These are phyloP conservation scores for Crotalus viridis DNA, from an alignment of 2,113 vertebrate genomes.

Conservation along the genomic window DNA sequence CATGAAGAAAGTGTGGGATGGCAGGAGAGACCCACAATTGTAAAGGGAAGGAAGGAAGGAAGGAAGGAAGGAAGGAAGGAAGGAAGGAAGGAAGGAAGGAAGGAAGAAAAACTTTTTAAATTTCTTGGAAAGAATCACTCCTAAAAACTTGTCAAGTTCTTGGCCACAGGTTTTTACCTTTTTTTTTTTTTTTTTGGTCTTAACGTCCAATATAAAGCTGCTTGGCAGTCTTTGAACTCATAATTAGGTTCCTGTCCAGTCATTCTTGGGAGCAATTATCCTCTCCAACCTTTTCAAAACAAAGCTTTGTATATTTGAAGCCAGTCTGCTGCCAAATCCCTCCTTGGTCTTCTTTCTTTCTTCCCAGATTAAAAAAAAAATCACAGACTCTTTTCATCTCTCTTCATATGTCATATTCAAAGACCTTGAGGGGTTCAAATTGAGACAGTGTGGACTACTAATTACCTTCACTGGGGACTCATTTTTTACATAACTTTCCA, in stretches of 20 bases:
- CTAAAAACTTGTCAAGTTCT: not conserved
- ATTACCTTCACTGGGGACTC: not conserved
- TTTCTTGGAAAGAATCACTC: no score
- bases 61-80: not conserved
- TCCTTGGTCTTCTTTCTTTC: not conserved
- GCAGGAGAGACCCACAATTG: not conserved
- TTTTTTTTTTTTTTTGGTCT: accelerated
- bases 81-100: not conserved
- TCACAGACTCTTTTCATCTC: not conserved
- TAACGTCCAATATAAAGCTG: no score
- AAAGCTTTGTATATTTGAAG: not conserved
- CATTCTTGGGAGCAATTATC: not conserved
- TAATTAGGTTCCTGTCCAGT: not conserved
- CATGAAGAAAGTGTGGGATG: not conserved
- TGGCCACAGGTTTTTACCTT: accelerated
- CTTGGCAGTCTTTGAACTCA: not conserved
- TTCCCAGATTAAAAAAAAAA: not conserved
- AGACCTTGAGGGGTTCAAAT: not conserved
- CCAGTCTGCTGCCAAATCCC: not conserved
- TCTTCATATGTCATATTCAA: not conserved
- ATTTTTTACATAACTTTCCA: not conserved
- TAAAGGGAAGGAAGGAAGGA: not conserved
- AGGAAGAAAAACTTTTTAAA: not conserved
- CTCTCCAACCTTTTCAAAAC: not conserved
- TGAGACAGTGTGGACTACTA: not conserved